These are phyloP conservation scores for Petrocephalus zakoni DNA, from an alignment of 2,113 vertebrate genomes.

Conservation along the genomic window DNA sequence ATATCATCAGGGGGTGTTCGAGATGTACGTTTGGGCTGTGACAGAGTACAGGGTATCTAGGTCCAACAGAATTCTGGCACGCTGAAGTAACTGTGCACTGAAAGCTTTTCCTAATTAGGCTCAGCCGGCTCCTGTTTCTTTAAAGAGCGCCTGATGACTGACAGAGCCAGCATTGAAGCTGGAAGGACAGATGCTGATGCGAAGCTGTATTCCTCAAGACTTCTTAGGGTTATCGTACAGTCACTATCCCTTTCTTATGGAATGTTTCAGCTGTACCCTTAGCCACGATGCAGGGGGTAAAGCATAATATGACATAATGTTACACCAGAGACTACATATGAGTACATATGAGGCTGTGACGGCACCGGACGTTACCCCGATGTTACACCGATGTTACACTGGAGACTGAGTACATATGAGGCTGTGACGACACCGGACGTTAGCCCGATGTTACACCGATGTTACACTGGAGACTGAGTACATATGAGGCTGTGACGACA, in stretches of 20 bases:
- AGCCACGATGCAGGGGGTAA: neutral
- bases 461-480: neutral
- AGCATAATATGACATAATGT: neutral
- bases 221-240: neutral
- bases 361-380: too few relatives aligned
- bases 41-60: neutral
- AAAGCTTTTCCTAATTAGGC: neutral
- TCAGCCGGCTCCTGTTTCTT: neutral
- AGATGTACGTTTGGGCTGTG: neutral
- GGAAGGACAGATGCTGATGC: neutral
- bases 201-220: neutral
- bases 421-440: too few relatives aligned
- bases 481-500: neutral
- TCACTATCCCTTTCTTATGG: neutral
- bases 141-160: neutral
- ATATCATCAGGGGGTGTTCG: neutral
- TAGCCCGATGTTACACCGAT: too few relatives aligned
- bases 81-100: neutral
- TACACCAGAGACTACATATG: neutral
- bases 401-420: neutral
- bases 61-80: neutral
- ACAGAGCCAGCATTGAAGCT: neutral
- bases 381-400: neutral
- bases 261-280: neutral
- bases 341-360: too few relatives aligned